Evolutionary conservation across 2,113 vertebrate species (phyloP).

Genomic region (Spilogale gracilis): DNA sequence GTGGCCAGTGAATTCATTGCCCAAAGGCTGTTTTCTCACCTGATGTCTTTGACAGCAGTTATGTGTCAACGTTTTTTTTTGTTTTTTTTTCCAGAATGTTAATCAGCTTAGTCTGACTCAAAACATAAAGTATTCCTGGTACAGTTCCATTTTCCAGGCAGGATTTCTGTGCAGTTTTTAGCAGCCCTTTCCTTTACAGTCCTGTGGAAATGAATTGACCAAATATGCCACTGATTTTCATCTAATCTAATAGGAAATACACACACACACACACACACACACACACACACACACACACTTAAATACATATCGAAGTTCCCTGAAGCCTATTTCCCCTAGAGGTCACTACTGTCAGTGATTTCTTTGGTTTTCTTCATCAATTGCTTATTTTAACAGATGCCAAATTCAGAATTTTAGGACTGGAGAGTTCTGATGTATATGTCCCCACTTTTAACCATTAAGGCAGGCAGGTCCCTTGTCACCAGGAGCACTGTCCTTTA

Average conservation of each 20-base stretch:
- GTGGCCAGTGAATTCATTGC: not conserved
- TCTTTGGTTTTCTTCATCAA: not conserved
- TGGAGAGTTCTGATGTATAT: not conserved
- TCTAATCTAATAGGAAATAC: not conserved
- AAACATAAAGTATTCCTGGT: not conserved
- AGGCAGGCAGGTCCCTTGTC: not conserved
- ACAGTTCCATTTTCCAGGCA: not conserved
- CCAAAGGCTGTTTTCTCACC: not conserved
- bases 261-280: too few relatives aligned
- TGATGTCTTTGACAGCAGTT: conserved; percentile 49
- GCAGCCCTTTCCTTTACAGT: not conserved
- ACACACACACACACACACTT: too few relatives aligned
- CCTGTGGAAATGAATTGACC: conserved; percentile 27
- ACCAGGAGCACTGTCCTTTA: too few relatives aligned
- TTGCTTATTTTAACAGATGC: not conserved
- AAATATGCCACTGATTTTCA: not conserved
- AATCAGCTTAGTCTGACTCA: conserved; percentile 27
- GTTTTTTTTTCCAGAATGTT: conserved; percentile 33
- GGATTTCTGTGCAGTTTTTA: not conserved
- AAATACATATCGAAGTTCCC: not conserved
- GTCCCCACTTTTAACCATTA: not conserved
- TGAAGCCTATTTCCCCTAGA: conserved; percentile 75
- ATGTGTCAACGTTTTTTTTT: not conserved
- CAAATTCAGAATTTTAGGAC: conserved; percentile 15
- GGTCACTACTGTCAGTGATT: conserved; percentile 75